Evolutionary conservation across 1,140 invertebrate species (phyloP).

Genomic region (Drosophila tsacasi): DNA sequence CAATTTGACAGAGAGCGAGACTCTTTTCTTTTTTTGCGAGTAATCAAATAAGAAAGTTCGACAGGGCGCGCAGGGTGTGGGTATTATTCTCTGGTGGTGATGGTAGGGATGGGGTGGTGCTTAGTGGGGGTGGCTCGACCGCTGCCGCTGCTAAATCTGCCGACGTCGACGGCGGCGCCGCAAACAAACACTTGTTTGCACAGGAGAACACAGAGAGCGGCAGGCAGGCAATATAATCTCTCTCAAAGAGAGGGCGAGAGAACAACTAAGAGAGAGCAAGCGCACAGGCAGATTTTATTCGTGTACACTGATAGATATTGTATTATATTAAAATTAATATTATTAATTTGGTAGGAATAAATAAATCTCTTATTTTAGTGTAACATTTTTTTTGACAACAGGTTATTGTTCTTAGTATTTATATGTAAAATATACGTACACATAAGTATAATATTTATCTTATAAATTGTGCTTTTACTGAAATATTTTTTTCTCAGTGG

Average conservation of each 20-base stretch:
- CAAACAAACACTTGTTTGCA: slow-evolving; percentile 84
- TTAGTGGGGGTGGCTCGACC: slow-evolving; percentile 14
- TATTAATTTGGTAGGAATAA: too few relatives aligned
- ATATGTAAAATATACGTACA: too few relatives aligned
- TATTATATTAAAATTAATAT: too few relatives aligned
- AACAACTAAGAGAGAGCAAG: slow-evolving; percentile 51
- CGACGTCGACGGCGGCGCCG: slow-evolving; percentile 43
- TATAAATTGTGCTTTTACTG: too few relatives aligned
- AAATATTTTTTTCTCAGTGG: neutral
- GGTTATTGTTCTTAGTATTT: too few relatives aligned
- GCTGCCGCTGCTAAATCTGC: slow-evolving; percentile 13
- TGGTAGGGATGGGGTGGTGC: neutral
- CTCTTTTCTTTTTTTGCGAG: slow-evolving; percentile 38
- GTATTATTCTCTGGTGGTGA: neutral
- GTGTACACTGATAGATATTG: neutral
- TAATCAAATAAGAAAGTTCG: slow-evolving; percentile 70
- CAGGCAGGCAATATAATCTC: neutral
- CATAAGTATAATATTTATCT: too few relatives aligned
- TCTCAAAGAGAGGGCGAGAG: slow-evolving; percentile 13
- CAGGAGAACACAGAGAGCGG: slow-evolving; percentile 56
- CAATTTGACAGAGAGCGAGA: slow-evolving; percentile 53
- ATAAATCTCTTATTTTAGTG: too few relatives aligned
- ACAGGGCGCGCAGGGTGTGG: slow-evolving; percentile 6
- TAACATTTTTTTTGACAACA: too few relatives aligned
- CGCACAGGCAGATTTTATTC: slow-evolving; percentile 26